phyloP scores from a whole-genome alignment of 2,113 vertebrate species.

The Vicugna pacos region DNA sequence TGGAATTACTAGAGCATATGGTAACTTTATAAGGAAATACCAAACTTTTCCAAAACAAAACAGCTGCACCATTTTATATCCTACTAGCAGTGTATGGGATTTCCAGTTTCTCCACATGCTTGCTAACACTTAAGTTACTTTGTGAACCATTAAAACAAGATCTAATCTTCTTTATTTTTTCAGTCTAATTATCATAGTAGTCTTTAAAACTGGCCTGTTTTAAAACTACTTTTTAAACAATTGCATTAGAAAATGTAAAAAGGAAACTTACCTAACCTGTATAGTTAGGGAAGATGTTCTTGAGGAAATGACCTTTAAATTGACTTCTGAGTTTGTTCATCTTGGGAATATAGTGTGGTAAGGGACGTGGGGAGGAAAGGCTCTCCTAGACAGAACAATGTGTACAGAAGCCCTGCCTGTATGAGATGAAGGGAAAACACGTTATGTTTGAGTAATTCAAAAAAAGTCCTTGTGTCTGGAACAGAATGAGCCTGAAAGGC shows the following conservation, averaged over 20 bases:
- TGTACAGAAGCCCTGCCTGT: neutral
- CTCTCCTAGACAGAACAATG: neutral
- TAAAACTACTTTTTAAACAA: neutral
- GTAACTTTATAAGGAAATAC: neutral
- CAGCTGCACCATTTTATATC: neutral
- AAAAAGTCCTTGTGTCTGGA: neutral
- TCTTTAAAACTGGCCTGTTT: neutral
- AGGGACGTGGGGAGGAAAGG: neutral
- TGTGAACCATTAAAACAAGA: neutral
- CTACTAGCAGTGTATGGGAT: neutral
- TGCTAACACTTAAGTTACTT: neutral
- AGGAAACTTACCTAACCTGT: neutral
- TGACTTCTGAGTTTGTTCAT: conserved; percentile 21
- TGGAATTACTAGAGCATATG: neutral
- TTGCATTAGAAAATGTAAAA: neutral
- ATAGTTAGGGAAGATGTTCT: neutral
- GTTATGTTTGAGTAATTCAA: conserved; percentile 2
- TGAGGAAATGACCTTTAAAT: neutral
- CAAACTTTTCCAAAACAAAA: neutral
- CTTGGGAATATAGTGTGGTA: neutral
- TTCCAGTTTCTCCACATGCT: neutral
- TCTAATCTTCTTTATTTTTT: neutral
- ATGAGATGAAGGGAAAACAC: neutral
- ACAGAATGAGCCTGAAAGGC: neutral
- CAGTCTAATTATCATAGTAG: neutral